phyloP scores from a whole-genome alignment of 2,797 vertebrate species.

The Syngnathus acus region DNA sequence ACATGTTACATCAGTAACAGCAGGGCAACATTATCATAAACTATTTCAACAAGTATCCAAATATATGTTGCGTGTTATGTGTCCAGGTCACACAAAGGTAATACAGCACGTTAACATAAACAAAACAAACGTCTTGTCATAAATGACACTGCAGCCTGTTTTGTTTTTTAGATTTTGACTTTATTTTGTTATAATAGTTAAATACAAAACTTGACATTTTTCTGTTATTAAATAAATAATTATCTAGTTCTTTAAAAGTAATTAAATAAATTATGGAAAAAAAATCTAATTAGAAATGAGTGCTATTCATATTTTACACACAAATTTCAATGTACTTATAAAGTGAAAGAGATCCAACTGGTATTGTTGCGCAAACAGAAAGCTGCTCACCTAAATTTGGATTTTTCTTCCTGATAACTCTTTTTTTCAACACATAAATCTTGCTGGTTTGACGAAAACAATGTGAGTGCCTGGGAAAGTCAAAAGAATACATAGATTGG shows the following conservation, averaged over 20 bases:
- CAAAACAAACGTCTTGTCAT: background rate
- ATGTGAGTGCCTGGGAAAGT: constrained; percentile 15
- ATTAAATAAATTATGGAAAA: too few relatives aligned
- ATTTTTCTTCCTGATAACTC: background rate
- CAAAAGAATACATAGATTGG: constrained; percentile 5
- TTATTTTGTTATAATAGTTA: background rate
- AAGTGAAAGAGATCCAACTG: background rate
- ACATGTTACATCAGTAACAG: background rate
- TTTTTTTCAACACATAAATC: constrained; percentile 11
- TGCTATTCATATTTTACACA: too few relatives aligned
- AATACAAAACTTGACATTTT: too few relatives aligned
- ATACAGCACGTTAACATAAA: background rate
- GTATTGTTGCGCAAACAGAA: background rate
- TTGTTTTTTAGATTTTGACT: background rate
- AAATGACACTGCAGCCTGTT: background rate
- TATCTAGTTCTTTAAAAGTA: too few relatives aligned
- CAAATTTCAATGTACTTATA: background rate
- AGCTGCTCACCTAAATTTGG: background rate
- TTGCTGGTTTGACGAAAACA: constrained; percentile 1
- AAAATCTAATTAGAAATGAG: too few relatives aligned
- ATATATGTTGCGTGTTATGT: too few relatives aligned
- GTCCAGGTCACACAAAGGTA: background rate
- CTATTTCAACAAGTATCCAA: background rate
- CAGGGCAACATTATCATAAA: background rate
- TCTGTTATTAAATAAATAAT: too few relatives aligned